Base-by-base conservation (phyloP, 30 jellyfish, hydroid and myxozoan species). In the Hydra vulgaris region DNA sequence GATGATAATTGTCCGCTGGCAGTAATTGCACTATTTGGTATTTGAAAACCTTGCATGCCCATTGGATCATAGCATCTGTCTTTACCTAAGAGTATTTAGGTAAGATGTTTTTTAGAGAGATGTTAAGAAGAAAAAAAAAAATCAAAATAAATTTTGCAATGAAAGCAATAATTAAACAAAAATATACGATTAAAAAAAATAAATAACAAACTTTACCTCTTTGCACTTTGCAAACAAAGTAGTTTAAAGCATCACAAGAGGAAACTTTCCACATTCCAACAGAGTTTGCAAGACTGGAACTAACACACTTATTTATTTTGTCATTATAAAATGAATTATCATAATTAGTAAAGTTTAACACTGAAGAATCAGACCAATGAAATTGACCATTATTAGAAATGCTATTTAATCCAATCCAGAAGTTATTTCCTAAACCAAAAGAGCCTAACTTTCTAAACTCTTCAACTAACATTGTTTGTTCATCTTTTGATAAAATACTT, bases 371-470 rank as follows among this genome's bases (percentile, higher is more conserved):
- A 7, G 95, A 18, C 96, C 96, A 92, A 56, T 21, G 86, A 54
- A 87, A 92, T 19, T 21, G 40, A 22, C 85, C 27, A 53, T 21
- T 3, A 18, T 18, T 0, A 3, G 74, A 72, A 8, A n/a, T 24
- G 68, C 84, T 95, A 71, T 84, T 87, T 8, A 92, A 78, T n/a
- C 98, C 98, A 76, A 53, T 80, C 98, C 98, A 92, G 82, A 83
- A 84, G 69, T 40, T 75, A 8, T 89, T 94, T 71, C 55, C 27
- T 7, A 79, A 66, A 19, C 74, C 72, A 15, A 79, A 69, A 5
- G 82, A 81, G 17, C 86, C 86, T 26, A n/a, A 17, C 7, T 77
- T 27, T 0, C 71, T 78, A 71, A 83, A 80, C 27, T 71, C 87
- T 69, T 76, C 80, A 7, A 74, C 71, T 7, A 92, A 21, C 78